Percentiles rank a stretch among this genome's conserved stretches.
These are phyloP conservation scores for Chelonia mydas DNA, from an alignment of 2,797 vertebrate species.

Conservation along the genomic window DNA sequence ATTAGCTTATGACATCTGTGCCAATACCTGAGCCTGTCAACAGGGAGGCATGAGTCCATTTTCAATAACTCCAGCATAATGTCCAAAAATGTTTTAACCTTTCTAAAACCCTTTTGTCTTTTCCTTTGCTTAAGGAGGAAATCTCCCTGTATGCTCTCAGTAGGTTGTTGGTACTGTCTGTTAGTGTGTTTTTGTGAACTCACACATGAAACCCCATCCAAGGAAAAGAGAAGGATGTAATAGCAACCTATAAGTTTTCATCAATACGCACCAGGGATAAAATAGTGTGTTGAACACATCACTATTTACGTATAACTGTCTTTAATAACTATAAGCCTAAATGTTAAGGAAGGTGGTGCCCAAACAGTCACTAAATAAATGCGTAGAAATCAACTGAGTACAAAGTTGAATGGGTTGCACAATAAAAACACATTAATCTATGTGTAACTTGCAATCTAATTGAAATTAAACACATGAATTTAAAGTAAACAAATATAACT, in stretches of 20 bases:
- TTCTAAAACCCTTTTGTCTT: neutral
- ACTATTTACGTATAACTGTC: neutral
- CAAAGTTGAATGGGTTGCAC: constrained; percentile 68
- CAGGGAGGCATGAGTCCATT: neutral
- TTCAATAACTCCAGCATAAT: neutral
- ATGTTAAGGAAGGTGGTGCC: constrained; percentile 39
- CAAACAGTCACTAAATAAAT: constrained; percentile 51
- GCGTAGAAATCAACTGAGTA: constrained; percentile 73
- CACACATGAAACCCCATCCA: neutral
- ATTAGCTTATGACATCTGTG: neutral
- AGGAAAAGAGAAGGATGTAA: neutral
- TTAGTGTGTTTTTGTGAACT: neutral
- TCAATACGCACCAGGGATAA: neutral
- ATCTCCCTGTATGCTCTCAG: neutral
- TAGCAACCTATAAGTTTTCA: fast-evolving
- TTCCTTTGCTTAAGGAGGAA: neutral
- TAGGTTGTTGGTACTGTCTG: neutral
- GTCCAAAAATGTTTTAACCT: neutral
- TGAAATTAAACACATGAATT: constrained; percentile 73
- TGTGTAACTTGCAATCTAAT: constrained; percentile 71
- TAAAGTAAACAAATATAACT: constrained; percentile 58
- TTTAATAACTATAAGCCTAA: constrained; percentile 9
- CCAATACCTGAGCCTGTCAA: neutral
- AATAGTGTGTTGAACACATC: neutral
- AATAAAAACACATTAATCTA: constrained; percentile 67